A percentile compares a stretch with the other conserved stretches of the same genome.
Evolutionary conservation across 2,888 invertebrate genomes (phyloP).

Genomic region (Steinernema hermaphroditum): DNA sequence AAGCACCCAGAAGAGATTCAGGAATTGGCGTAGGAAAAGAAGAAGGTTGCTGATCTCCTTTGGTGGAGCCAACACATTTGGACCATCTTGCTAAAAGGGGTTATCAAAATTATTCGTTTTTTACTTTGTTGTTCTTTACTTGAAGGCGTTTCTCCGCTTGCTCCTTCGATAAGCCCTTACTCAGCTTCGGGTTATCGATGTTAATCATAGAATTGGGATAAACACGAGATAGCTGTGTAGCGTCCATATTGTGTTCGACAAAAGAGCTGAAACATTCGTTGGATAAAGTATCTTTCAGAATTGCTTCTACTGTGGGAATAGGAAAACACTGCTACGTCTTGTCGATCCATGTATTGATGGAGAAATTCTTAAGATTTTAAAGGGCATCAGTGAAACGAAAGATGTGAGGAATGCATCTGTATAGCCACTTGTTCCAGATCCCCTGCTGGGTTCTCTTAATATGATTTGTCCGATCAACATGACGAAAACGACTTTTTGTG

Average conservation of each 20-base stretch:
- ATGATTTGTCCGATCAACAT: too few relatives aligned
- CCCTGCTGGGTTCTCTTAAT: too few relatives aligned
- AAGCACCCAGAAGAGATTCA: conserved; percentile 48
- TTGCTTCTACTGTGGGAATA: too few relatives aligned
- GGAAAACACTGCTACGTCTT: too few relatives aligned
- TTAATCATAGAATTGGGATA: not conserved
- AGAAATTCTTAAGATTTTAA: too few relatives aligned
- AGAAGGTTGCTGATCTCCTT: conserved; percentile 46
- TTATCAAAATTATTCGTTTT: not conserved
- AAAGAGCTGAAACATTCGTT: not conserved
- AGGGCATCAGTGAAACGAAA: too few relatives aligned
- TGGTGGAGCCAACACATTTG: conserved; percentile 44
- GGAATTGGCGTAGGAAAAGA: conserved; percentile 49
- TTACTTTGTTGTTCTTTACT: not conserved
- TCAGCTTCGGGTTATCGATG: not conserved
- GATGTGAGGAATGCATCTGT: too few relatives aligned
- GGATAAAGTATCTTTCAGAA: not conserved
- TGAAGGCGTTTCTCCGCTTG: not conserved
- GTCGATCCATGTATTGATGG: too few relatives aligned
- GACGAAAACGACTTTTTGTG: too few relatives aligned
- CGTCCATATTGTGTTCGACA: conserved; percentile 5
- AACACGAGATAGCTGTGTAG: not conserved
- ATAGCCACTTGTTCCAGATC: too few relatives aligned
- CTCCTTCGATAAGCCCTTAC: not conserved
- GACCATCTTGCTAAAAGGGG: conserved; percentile 43